Evolutionary conservation across 2,113 vertebrate species (phyloP), one percentile per base, ranked within the genome.

Genomic region (Pao palembangensis): DNA sequence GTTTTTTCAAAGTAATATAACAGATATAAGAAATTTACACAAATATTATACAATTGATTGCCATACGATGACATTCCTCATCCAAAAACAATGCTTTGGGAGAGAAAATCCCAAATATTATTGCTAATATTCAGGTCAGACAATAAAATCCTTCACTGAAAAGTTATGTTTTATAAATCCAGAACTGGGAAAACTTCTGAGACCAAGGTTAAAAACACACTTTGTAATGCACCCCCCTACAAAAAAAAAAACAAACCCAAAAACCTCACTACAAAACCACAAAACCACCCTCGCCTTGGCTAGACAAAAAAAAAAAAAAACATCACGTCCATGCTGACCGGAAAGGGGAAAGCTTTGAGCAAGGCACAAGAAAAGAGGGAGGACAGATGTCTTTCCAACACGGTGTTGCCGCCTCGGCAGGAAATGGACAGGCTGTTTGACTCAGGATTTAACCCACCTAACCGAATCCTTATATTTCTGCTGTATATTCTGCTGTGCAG

Each of bases 351-450:
- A 48, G 17, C 44, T 61, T 5, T 1, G 67, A 54, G 43, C 71
- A 86, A 84, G 84, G 79, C 84, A 86, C 81, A 7, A 67, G 25
- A 51, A 19, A 55, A 23, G 61, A 64, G 34, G 14, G 28, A 53
- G 28, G 41, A 63, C 3, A 21, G n/a, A 14, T 0, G 51, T 64
- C 13, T 43, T 20, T 57, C 11, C 34, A 51, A 8, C 20, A 3
- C 3, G 18, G 64, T 17, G 43, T 38, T 41, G 66, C 15, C 49
- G n/a, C 7, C 5, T 28, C 41, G 6, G 17, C 31, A 14, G 25
- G 6, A 4, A 48, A 71, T 44, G 61, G 68, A 63, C 31, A 13
- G 60, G 38, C 48, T 18, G 21, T 23, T 23, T 2, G 21, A 23
- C 0, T 1, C 2, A 3, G 21, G 49, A 19, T 43, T 56, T 31